phyloP scores from a whole-genome alignment of 2,888 invertebrate species.

The Dysmachus trigonus region DNA sequence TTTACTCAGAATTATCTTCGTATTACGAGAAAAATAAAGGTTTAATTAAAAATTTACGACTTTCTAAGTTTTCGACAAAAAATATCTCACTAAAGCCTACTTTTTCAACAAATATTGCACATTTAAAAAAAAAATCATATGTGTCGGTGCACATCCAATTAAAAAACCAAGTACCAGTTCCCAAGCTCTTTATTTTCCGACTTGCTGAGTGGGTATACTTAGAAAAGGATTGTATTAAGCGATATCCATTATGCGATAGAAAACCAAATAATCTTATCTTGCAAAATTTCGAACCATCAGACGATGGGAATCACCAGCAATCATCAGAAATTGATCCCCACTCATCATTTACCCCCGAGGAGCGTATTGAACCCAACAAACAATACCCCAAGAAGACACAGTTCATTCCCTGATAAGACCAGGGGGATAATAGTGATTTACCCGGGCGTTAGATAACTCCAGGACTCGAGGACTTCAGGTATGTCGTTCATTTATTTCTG shows the following conservation, averaged over 20 bases:
- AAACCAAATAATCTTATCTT: background rate
- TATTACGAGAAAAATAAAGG: no score
- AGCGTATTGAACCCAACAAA: background rate
- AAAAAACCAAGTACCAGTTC: no score
- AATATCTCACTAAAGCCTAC: no score
- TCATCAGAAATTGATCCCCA: slow-evolving; percentile 31
- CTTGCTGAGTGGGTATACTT: background rate
- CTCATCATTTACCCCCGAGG: background rate
- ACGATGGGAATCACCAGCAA: background rate
- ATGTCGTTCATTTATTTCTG: background rate
- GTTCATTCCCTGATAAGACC: background rate
- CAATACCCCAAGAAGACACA: background rate
- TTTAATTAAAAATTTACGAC: no score
- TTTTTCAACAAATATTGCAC: no score
- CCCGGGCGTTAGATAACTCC: background rate
- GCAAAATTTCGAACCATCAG: background rate
- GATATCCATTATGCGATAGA: background rate
- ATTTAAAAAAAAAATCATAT: no score
- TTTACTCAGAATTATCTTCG: no score
- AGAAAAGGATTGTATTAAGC: background rate
- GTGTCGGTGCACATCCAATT: no score
- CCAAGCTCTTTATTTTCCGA: no score
- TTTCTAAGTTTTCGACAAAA: no score
- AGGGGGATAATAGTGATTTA: slow-evolving; percentile 11
- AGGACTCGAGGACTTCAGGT: background rate